Base-by-base conservation (phyloP, 2,113 vertebrate genomes). In the Clarias magur region DNA sequence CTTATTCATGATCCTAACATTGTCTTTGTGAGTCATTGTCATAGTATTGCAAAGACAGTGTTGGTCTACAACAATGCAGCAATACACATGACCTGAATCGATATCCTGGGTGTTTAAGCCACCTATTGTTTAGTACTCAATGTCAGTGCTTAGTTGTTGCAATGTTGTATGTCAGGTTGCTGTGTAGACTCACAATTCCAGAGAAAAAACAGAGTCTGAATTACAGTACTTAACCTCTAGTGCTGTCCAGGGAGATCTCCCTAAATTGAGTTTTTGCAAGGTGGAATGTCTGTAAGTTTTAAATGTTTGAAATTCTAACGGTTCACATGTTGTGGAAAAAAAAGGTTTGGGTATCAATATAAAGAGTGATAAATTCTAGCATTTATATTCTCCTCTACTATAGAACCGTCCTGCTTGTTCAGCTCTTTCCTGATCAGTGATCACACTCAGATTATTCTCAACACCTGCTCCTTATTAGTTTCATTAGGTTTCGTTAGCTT, bases 401-500 rank as follows among this genome's bases (percentile, higher is more conserved):
- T 42, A 76, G 42, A 48, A 0, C 30, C 27, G 16, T 70, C 30
- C 6, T 70, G 5, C 19, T 34, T 19, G 15, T n/a, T 78, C 75
- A 57, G 53, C 53, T 10, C 16, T 79, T n/a, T 30, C n/a, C 76
- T 19, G 54, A 30, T 30, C 76, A 30, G 1, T 27, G 54, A 30
- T 30, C 76, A 30, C 3, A 3, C n/a, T 17, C 75, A 17, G 48
- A 56, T 79, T 79, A 79, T 79, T 16, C n/a, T 54, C 25, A 30
- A 57, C 76, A 79, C 54, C 76, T 79, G 76, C 76, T 79, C 54
- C 25, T 30, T 19, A 8, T 57, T 79, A 57, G n/a, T 56, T 79
- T 79, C 53, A 79, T 79, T 30, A 57, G 16, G 2, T 30, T 27
- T 57, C 16, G 54, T 79, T 79, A 79, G 76, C 48, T 56, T 56